Evolutionary conservation across 2,888 invertebrate genomes (phyloP), one percentile per base, ranked within the genome.

Genomic region (Catocala fraxini): DNA sequence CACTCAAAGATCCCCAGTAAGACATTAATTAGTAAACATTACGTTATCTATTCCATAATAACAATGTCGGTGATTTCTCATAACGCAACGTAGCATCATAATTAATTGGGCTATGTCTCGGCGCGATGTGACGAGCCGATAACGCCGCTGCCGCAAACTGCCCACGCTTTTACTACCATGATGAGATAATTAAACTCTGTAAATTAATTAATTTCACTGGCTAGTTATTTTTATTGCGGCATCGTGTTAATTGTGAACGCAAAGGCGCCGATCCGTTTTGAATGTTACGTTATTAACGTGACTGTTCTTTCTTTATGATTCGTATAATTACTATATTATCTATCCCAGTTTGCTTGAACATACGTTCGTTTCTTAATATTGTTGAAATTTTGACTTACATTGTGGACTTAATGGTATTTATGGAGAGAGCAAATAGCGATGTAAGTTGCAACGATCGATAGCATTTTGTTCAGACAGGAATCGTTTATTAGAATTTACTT

Each of bases 111-210:
- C 66, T 65, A 85, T 84, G 86, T 87, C 84, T 82, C 80, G 77
- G 70, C 64, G 73, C 82, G 92, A 92, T 92, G 88, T 88, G 91
- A 92, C 87, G 90, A 84, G 80, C 81, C 82, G 93, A 93, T 92
- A 93, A 90, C 86, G 84, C 76, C 75, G 73, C 81, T 62, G 73
- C 81, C 81, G 86, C 87, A 84, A 89, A 89, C 84, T 90, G 87
- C 85, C 85, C 88, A 84, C 84, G 83, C 84, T 85, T 86, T 84
- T 83, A 85, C 85, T 80, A 84, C 83, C 81, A 82, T 90, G 92
- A 93, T 89, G 91, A 91, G 91, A 90, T 91, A 92, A 93, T 93
- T 92, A 93, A 89, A 88, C 83, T 87, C 85, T 82, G 86, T 89
- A 91, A 90, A 91, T 91, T 92, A 92, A 93, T 92, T 92, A 90